Conservation (phyloP, 2,888 invertebrate species). For the Matsumyia berberina region DNA sequence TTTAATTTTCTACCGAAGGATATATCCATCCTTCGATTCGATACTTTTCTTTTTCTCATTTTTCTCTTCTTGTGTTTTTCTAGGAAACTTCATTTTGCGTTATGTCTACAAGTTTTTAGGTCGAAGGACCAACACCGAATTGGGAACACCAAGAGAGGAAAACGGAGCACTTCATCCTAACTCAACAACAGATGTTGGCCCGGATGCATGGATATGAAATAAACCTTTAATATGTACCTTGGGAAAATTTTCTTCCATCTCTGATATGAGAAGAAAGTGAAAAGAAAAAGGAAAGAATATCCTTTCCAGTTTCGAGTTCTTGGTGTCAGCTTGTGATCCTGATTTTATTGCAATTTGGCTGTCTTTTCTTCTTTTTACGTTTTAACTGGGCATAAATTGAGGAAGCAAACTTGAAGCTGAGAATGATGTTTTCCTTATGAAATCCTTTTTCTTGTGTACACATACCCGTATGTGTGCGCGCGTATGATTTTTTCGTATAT, state of each 20-base stretch:
- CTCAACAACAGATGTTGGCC: conserved; percentile 75
- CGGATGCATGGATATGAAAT: conserved; percentile 72
- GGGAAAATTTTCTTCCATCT: conserved; percentile 45
- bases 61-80: conserved; percentile 25
- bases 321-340: conserved; percentile 73
- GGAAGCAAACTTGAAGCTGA: conserved; percentile 41
- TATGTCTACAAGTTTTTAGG: conserved; percentile 62
- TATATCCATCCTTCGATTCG: conserved; percentile 52
- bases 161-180: conserved; percentile 61
- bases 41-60: neutral
- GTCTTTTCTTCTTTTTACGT: conserved; percentile 43
- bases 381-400: conserved; percentile 36
- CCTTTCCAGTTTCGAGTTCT: conserved; percentile 61
- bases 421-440: conserved; percentile 39
- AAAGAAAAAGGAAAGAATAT: conserved; percentile 47
- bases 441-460: neutral
- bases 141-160: conserved; percentile 51
- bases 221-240: conserved; percentile 74
- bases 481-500: conserved; percentile 12
- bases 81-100: conserved; percentile 63
- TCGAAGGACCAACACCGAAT: conserved; percentile 59
- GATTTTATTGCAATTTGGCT: conserved; percentile 75
- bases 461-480: neutral
- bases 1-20: conserved; percentile 67
- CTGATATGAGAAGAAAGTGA: conserved; percentile 29